Conservation (phyloP, 2,113 vertebrate species). For the Chaetura pelagica region DNA sequence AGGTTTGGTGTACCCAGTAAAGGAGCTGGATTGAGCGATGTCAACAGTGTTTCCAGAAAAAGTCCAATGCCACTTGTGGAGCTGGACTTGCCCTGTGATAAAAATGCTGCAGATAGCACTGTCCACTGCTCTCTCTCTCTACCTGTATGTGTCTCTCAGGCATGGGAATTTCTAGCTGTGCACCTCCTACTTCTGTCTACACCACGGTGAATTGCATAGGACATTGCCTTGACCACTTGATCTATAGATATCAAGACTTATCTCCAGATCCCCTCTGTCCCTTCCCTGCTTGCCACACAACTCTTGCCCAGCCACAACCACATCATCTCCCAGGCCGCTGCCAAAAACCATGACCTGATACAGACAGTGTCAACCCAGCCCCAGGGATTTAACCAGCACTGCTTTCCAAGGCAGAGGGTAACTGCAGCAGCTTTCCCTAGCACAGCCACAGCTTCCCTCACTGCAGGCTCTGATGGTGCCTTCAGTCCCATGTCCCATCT, state of each 20-base stretch:
- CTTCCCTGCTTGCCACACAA: rapidly evolving
- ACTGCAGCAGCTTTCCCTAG: neutral
- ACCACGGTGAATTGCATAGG: neutral
- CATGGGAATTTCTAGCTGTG: neutral
- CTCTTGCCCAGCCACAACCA: neutral
- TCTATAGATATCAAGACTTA: neutral
- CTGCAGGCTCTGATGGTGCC: neutral
- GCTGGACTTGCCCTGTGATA: neutral
- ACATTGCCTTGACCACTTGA: neutral
- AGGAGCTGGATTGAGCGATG: neutral
- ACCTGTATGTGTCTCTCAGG: neutral
- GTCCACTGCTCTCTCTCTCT: neutral
- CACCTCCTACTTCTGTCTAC: neutral
- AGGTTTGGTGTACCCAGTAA: neutral
- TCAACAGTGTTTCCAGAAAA: neutral
- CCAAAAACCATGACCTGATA: neutral
- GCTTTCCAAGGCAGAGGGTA: neutral
- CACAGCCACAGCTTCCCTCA: rapidly evolving
- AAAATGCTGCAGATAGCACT: neutral
- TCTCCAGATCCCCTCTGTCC: neutral
- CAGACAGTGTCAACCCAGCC: neutral
- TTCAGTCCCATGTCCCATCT: rapidly evolving
- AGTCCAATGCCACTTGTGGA: neutral
- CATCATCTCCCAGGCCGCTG: neutral
- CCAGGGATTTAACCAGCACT: neutral